Evolutionary conservation across 2,888 invertebrate genomes (phyloP), one percentile per base, ranked within the genome.

Genomic region (Chironomus riparius): DNA sequence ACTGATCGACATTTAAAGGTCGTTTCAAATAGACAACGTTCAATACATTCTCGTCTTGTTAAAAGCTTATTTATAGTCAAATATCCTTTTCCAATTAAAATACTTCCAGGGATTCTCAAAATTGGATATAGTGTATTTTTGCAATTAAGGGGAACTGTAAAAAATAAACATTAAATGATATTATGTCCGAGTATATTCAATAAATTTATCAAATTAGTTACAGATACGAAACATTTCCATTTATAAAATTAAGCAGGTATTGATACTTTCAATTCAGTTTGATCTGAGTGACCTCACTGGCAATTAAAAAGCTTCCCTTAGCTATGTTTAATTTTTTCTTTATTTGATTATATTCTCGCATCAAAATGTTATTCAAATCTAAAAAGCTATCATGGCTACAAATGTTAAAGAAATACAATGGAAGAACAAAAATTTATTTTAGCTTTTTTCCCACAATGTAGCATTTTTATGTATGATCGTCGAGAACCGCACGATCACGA

Each of bases 41-140:
- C 87, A 79, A 91, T 90, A 81, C 94, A 94, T 78, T 90, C 87
- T 77, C 86, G 85, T 78, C 91, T 86, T 47, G 89, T 90, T 77
- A 88, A 84, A 79, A 89, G 86, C 50, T 86, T 85, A 2, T 89
- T 82, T 77, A 92, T 83, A 79, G 87, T 87, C 78, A 87, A 86
- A 73, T 87, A 86, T 77, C 88, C 87, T 78, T 90, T 89, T 13
- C 91, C 89, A 76, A 92, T 87, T 79, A 95, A 83, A 79, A 90
- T 88, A 79, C 90, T 91, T 12, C 93, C 92, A 10, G 91, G 90
- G 73, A 91, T 90, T 79, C 89, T 87, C 80, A 94, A 93, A 72
- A 93, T 85, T 38, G 89, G 87, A 94, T 94, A 95, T 79, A 89
- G 87, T 77, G 89, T 88, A 7, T 84, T 82, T 70, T 85, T 84